Evolutionary conservation across 2,888 invertebrate species (phyloP), one percentile per base, ranked within the genome.

Genomic region (Thyatira batis): DNA sequence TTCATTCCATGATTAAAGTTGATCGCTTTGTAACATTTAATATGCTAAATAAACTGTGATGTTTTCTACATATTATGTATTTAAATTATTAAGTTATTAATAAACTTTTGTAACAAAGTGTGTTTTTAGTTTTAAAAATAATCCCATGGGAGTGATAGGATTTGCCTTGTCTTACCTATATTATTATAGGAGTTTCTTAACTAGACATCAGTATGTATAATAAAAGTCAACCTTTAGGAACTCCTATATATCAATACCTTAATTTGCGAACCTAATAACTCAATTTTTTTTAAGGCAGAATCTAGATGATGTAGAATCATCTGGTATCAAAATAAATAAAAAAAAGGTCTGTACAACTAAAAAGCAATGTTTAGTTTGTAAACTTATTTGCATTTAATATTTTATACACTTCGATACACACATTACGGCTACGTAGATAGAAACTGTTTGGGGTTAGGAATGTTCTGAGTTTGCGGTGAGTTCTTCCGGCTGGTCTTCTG

Each of bases 21-120:
- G 39, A 17, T 17, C 53, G 49, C 46, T 58, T 58, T 11, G 52
- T 54, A 51, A 39, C 30, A 17, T 6, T 52, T 54, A 49, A 23
- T 54, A 63, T 57, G 63, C 61, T 58, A 59, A 73, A 61, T 63
- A 69, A 75, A 76, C 80, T 82, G 82, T 80, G 80, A 80, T 80
- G 69, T 66, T 71, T 76, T 39, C 39, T 39, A 39, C 6, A 8
- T 39, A 39, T 69, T 71, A 57, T 72, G 69, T 39, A 71, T 72
- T 68, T 73, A 71, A 61, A 61, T 63, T 62, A 61, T 68, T 71
- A 60, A 63, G 61, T 61, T 70, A 69, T 64, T 66, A 65, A 53
- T 65, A 73, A 67, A 70, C 59, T 63, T 76, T 76, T 71, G 54
- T 68, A 73, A 73, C 62, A 57, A 63, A 63, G 39, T 21, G 46